phyloP scores from a whole-genome alignment of 2,113 vertebrate genomes.

The Scytalopus superciliaris region DNA sequence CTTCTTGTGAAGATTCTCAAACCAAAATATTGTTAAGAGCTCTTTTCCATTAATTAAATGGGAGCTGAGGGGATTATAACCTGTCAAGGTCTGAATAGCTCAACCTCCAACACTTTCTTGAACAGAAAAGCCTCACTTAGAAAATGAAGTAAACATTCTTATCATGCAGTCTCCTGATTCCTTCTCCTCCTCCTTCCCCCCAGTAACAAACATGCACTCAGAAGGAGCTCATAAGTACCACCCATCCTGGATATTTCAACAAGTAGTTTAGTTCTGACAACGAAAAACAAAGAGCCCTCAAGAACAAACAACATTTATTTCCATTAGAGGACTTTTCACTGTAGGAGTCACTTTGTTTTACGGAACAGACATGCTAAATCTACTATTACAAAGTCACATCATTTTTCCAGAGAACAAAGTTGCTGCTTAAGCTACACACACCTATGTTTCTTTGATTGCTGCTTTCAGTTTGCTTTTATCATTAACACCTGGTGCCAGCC shows the following conservation, averaged over 20 bases:
- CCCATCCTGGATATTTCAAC: not conserved
- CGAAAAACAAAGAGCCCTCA: not conserved
- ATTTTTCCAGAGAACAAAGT: not conserved
- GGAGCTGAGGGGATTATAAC: not conserved
- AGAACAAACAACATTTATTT: not conserved
- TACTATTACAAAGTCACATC: not conserved
- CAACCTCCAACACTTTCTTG: not conserved
- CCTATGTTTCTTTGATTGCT: not conserved
- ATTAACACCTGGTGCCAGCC: not conserved
- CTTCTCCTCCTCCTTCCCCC: not conserved
- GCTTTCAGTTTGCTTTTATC: not conserved
- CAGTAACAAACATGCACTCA: not conserved
- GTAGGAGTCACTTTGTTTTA: not conserved
- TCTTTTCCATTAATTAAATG: not conserved
- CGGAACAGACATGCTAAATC: not conserved
- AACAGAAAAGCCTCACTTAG: not conserved
- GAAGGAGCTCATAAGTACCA: not conserved
- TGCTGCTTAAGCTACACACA: not conserved
- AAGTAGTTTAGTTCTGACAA: not conserved
- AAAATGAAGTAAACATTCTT: not conserved
- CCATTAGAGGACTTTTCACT: not conserved
- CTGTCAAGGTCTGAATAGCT: constrained; percentile 13
- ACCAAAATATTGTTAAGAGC: not conserved
- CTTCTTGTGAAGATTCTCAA: not conserved
- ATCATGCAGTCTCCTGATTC: not conserved